Evolutionary conservation across 2,797 vertebrate genomes (phyloP).

Genomic region (Melanotaenia maccullochi): DNA sequence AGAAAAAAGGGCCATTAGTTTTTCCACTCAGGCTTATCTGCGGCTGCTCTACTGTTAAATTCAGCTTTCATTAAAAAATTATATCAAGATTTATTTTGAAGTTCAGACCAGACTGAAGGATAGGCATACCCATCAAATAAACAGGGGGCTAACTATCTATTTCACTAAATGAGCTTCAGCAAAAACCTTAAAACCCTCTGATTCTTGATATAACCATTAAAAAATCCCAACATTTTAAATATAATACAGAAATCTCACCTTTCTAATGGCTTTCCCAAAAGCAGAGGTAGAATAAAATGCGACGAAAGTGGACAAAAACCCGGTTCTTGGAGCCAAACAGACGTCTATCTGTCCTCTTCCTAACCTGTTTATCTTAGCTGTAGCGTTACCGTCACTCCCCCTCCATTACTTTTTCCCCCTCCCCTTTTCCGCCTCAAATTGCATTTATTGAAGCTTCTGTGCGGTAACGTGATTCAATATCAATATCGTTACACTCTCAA

Average conservation of each 20-base stretch:
- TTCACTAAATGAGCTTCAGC: no score
- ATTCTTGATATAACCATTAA: no score
- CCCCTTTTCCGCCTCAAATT: slow-evolving; percentile 11
- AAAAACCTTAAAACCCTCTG: no score
- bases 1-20: neutral
- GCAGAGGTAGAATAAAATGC: neutral
- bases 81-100: neutral
- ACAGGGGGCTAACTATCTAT: neutral
- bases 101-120: neutral
- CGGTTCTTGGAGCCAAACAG: neutral
- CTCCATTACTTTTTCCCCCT: slow-evolving; percentile 41
- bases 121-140: neutral
- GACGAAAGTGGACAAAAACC: neutral
- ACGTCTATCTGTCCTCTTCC: neutral
- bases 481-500: no score
- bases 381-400: slow-evolving; percentile 13
- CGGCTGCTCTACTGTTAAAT: neutral
- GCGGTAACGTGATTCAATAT: no score
- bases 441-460: neutral
- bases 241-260: slow-evolving; percentile 36
- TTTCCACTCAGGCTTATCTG: neutral
- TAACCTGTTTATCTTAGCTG: slow-evolving; percentile 14
- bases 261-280: no score
- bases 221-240: neutral
- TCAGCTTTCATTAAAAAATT: neutral